These are phyloP conservation scores for Bombus affinis DNA, from an alignment of 1,140 invertebrate genomes.

Conservation along the genomic window DNA sequence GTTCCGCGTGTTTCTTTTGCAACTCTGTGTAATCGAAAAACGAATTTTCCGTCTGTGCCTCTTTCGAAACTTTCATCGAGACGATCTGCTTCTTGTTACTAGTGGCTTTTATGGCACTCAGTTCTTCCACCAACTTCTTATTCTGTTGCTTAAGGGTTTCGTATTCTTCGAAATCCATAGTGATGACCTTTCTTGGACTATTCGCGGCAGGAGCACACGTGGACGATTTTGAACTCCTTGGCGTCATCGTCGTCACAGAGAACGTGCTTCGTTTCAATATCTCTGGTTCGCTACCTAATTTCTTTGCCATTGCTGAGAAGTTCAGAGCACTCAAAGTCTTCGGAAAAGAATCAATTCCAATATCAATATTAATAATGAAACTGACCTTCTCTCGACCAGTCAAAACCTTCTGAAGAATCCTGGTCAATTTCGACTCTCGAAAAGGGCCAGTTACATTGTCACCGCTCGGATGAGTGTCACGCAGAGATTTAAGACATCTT, in stretches of 20 bases:
- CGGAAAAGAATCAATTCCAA: conserved; percentile 85
- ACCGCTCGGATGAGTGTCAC: conserved; percentile 76
- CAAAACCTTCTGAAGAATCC: conserved; percentile 77
- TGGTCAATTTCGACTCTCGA: conserved; percentile 91
- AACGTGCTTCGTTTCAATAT: conserved; percentile 22
- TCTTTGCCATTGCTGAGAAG: conserved; percentile 86
- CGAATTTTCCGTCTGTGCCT: neutral
- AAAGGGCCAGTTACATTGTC: conserved; percentile 76
- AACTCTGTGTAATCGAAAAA: conserved; percentile 12
- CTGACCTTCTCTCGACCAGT: conserved; percentile 86
- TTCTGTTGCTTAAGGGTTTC: conserved; percentile 54
- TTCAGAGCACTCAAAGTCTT: conserved; percentile 90
- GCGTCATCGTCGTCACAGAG: neutral
- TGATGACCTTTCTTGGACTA: neutral
- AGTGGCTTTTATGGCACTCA: conserved; percentile 39
- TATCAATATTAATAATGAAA: conserved; percentile 91
- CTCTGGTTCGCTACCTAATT: conserved; percentile 43
- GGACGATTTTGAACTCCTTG: neutral
- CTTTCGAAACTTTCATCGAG: neutral
- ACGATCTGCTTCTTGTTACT: too few relatives aligned
- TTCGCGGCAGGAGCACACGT: too few relatives aligned
- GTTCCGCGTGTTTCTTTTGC: conserved; percentile 49
- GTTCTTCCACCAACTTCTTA: conserved; percentile 53
- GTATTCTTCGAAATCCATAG: neutral
- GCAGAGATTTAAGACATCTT: conserved; percentile 86